Conservation (phyloP, 2,113 vertebrate species). For the Chrysochloris asiatica region DNA sequence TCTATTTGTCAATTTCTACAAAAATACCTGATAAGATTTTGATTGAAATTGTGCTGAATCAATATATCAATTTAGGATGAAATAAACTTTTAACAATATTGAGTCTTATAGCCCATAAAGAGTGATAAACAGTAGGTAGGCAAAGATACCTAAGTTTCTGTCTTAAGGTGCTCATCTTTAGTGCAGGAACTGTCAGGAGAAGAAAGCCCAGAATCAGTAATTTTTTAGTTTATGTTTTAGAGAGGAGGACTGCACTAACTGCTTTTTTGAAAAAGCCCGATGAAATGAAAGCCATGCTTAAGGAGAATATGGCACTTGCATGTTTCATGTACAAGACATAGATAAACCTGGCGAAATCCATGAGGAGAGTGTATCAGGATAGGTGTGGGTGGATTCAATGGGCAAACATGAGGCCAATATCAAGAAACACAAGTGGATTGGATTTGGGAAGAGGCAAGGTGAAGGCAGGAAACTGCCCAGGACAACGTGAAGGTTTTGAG, state of each 20-base stretch:
- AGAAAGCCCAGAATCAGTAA: not conserved
- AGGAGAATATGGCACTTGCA: not conserved
- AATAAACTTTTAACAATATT: not conserved
- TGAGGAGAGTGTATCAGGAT: not conserved
- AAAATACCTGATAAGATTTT: not conserved
- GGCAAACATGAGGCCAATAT: not conserved
- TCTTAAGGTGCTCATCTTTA: not conserved
- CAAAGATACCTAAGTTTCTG: not conserved
- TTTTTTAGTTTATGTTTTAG: slow-evolving; percentile 15
- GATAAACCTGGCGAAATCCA: not conserved
- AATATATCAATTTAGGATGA: not conserved
- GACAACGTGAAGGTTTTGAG: slow-evolving; percentile 59
- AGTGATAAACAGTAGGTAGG: not conserved
- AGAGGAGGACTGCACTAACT: not conserved
- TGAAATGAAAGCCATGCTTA: not conserved
- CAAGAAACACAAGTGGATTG: not conserved
- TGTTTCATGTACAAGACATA: not conserved
- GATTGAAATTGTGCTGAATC: not conserved
- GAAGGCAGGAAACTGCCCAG: slow-evolving; percentile 6
- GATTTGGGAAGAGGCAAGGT: slow-evolving; percentile 26
- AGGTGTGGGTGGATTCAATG: not conserved
- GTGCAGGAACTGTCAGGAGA: not conserved
- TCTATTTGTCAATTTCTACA: not conserved
- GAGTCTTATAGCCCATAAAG: not conserved
- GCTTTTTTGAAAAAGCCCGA: not conserved